Base-by-base conservation (phyloP, 2,888 invertebrate genomes). In the Parnassius orleans region DNA sequence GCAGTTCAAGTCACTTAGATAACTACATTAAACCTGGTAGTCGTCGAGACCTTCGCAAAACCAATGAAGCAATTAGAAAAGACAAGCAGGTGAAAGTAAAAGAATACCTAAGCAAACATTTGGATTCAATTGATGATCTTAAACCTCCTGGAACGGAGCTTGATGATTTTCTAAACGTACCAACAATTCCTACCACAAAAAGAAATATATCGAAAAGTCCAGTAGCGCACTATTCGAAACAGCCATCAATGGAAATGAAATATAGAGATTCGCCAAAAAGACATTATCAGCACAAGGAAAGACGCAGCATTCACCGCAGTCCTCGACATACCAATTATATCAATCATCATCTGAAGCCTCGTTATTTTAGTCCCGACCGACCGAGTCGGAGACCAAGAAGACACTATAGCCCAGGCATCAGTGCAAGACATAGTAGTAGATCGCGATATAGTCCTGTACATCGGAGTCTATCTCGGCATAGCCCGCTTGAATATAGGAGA, bases 61-160 rank as follows among this genome's bases (percentile, higher is more conserved):
- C 90, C 0, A 87, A 84, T 53, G 80, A 85, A 79, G 90, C 90
- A 12, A 90, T 91, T 57, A 86, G 77, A 63, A 84, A 69, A 61
- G 90, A 91, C 69, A 90, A 90, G 65, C 88, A 89, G 74, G 83
- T 79, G 9, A 91, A 90, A 74, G 90, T 90, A 1, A 90, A 90
- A 66, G 83, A 88, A 64, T 83, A 80, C 60, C 73, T 91, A 14
- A 86, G 88, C 0, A 91, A 91, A 68, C 84, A 81, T 57, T 74
- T 91, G 15, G 86, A 87, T 53, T 83, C 87, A 0, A 70, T 72
- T 10, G 84, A 87, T 44, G 86, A 90, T 61, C 69, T 90, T 42
- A 77, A 84, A 0, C 91, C 91, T 1, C 91, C 91, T 41, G 91
- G 91, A 10, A 91, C 91, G 1, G 91, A 91, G 68, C 77, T 91